Conservation (phyloP, 1,140 invertebrate species). For the Drosophila bocqueti region DNA sequence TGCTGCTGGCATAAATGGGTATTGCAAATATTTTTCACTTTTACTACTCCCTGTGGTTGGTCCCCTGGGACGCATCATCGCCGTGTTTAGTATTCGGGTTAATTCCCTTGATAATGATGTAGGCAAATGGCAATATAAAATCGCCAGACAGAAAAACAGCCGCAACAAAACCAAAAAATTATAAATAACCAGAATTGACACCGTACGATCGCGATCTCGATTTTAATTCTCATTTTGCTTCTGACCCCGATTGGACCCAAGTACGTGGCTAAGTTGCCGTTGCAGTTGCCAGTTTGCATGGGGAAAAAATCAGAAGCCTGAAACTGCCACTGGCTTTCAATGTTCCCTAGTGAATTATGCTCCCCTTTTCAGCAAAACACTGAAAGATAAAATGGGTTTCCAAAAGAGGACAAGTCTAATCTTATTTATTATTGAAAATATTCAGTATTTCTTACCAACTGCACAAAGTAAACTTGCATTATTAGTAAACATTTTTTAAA, state of each 20-base stretch:
- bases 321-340: constrained; percentile 2
- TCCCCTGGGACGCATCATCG: constrained; percentile 3
- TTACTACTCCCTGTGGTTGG: constrained; percentile 10
- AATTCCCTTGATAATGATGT: constrained; percentile 39
- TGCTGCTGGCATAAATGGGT: not conserved
- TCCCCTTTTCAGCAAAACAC: constrained; percentile 1
- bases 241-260: constrained; percentile 28
- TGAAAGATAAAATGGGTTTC: not conserved
- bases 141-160: constrained; percentile 15
- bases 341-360: not conserved
- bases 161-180: constrained; percentile 1
- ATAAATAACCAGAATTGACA: constrained; percentile 30
- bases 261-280: constrained; percentile 38
- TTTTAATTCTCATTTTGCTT: constrained; percentile 7
- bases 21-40: constrained; percentile 1
- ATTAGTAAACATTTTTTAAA: not conserved
- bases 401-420: not conserved
- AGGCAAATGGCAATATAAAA: constrained; percentile 24
- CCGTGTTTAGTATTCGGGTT: constrained; percentile 22
- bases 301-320: constrained; percentile 7
- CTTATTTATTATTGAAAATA: no score
- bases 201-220: constrained; percentile 28
- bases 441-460: not conserved
- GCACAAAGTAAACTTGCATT: not conserved
- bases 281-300: constrained; percentile 3